phyloP scores from a whole-genome alignment of 2,888 invertebrate species.

The Agrotis ipsilon region DNA sequence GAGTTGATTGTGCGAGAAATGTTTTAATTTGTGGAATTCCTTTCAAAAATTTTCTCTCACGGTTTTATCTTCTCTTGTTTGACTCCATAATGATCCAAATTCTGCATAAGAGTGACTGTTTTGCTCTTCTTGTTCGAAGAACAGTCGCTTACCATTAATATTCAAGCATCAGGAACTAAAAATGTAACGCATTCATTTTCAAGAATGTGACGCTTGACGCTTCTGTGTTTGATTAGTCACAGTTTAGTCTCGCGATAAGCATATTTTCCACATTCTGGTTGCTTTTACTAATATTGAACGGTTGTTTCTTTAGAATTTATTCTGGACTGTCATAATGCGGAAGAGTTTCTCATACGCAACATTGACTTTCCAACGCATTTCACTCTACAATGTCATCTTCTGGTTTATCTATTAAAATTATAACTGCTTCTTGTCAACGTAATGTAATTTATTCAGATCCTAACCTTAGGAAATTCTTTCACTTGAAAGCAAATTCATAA shows the following conservation, averaged over 20 bases:
- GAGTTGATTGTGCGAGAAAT: slow-evolving; percentile 1
- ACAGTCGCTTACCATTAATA: neutral
- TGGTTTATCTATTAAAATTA: slow-evolving; percentile 20
- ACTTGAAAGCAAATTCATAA: slow-evolving; percentile 39
- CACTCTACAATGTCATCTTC: slow-evolving; percentile 5
- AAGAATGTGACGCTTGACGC: neutral
- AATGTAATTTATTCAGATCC: slow-evolving; percentile 10
- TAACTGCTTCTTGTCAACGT: slow-evolving; percentile 23
- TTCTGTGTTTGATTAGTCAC: slow-evolving; percentile 37
- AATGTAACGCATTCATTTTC: neutral
- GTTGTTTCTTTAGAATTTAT: slow-evolving; percentile 4
- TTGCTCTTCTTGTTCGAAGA: neutral
- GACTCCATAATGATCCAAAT: neutral
- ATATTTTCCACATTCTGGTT: slow-evolving; percentile 16
- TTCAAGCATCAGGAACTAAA: neutral
- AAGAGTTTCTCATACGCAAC: slow-evolving; percentile 1
- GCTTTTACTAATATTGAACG: neutral
- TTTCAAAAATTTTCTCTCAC: neutral
- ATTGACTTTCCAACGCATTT: slow-evolving; percentile 1
- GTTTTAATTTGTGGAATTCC: neutral
- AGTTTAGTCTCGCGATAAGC: slow-evolving; percentile 26
- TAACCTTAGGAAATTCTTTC: slow-evolving; percentile 6
- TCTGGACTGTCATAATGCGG: neutral
- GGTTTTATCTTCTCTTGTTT: too few relatives aligned
- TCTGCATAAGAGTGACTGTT: neutral